Base-by-base conservation (phyloP, 2,888 invertebrate species). In the Acanthosoma haemorrhoidale region DNA sequence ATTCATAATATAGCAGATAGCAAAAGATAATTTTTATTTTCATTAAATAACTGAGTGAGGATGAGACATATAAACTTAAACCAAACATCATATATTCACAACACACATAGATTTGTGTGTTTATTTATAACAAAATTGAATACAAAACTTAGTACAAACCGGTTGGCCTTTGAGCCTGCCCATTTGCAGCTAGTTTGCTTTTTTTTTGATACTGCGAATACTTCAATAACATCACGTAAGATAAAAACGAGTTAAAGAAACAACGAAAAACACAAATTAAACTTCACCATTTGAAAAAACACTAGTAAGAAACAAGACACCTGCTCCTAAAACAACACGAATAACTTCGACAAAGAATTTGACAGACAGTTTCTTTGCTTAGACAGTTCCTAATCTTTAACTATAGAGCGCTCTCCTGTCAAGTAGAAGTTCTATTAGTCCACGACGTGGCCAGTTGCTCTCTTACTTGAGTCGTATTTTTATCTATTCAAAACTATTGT, bases 151-250 rank as follows among this genome's bases (percentile, higher is more conserved):
- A 16, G 18, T 61, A 74, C 75, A 69, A 63, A 75, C 75, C 75
- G 73, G 73, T 73, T 69, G 72, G 68, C 66, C 75, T 63, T 57
- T 74, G 74, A 15, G 74, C 71, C 69, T 74, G 74, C 34, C 75
- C 75, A 59, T 68, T 72, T 51, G 71, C 71, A 34, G 73, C 68
- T 9, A 73, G 15, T 66, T 73, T 75, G 34, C 70, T 72, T 68
- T 74, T 71, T 69, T 74, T 75, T 61, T 73, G 75, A 59, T 72
- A 72, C 51, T 74, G 74, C 36, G 73, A 72, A 60, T 73, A 75
- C 59, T 75, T 75, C 69, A 75, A 73, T 70, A 75, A 73, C 75
- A 75, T 75, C 29, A 64, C 43, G 36, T 15, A 16, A n/a, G 1
- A 41, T 39, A 39, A 64, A 25, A 18, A 39, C 18, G 5, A 6